phyloP scores from a whole-genome alignment of 2,797 vertebrate species.

The Hippocampus kuda region DNA sequence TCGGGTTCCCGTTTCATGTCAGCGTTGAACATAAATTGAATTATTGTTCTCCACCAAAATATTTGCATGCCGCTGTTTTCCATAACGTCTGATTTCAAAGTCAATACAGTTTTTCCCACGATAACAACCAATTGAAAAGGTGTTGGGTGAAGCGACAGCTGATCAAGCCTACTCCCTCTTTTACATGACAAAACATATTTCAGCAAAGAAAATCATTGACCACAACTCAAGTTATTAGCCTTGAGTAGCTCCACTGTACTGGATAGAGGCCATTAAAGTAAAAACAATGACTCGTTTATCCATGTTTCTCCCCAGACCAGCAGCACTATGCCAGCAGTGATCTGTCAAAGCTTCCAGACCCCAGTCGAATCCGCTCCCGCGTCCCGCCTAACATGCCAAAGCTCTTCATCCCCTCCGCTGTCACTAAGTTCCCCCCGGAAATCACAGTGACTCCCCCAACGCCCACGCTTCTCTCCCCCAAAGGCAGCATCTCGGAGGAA shows the following conservation, averaged over 20 bases:
- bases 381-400: conserved; percentile 91
- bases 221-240: too few relatives aligned
- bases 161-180: too few relatives aligned
- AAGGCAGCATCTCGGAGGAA: conserved; percentile 98
- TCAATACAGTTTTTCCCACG: too few relatives aligned
- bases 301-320: conserved; percentile 55
- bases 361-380: conserved; percentile 76
- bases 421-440: conserved; percentile 94
- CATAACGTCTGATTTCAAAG: too few relatives aligned
- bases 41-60: too few relatives aligned
- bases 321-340: conserved; percentile 61
- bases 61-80: too few relatives aligned
- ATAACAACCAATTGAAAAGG: too few relatives aligned
- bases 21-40: too few relatives aligned
- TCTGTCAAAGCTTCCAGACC: conserved; percentile 71
- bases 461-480: conserved; percentile 93
- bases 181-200: too few relatives aligned
- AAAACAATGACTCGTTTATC: background rate
- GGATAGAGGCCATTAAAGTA: background rate
- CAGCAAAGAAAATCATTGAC: too few relatives aligned
- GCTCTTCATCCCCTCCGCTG: conserved; percentile 87
- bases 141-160: too few relatives aligned
- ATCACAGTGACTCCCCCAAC: conserved; percentile 98
- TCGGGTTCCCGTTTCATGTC: too few relatives aligned
- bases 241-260: background rate